Percentiles rank a stretch among this genome's conserved stretches.
phyloP scores from a whole-genome alignment of 2,113 vertebrate species.

The Dicerorhinus sumatrensis region DNA sequence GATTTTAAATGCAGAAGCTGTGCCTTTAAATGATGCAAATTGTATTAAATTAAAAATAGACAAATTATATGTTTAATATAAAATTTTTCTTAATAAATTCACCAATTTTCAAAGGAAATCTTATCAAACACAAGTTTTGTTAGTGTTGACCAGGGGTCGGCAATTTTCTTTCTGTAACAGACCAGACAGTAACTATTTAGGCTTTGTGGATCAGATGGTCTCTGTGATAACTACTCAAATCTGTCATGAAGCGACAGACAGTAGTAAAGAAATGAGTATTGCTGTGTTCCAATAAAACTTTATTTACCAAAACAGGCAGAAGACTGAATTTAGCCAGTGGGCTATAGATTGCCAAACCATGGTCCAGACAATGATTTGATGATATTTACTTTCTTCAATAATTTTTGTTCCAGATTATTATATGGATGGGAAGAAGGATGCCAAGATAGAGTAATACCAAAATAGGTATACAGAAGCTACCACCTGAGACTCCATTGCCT shows the following conservation, averaged over 20 bases:
- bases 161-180: background rate
- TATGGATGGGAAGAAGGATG: background rate
- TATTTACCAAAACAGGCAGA: background rate
- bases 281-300: background rate
- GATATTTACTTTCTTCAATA: background rate
- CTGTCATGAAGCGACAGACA: background rate
- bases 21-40: background rate
- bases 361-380: too few species aligned
- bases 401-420: background rate
- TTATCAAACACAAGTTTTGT: background rate
- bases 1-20: background rate
- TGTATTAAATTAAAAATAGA: background rate
- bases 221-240: background rate
- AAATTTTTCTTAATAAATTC: background rate
- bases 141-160: background rate
- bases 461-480: background rate
- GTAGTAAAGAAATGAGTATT: background rate
- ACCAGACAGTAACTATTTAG: background rate
- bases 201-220: background rate
- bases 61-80: background rate
- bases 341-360: background rate
- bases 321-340: background rate
- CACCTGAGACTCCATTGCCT: background rate
- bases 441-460: background rate
- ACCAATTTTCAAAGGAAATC: background rate